A percentile compares a stretch with the other conserved stretches of the same genome.
phyloP scores from a whole-genome alignment of 2,888 invertebrate species.

The Yponomeuta cagnagella region DNA sequence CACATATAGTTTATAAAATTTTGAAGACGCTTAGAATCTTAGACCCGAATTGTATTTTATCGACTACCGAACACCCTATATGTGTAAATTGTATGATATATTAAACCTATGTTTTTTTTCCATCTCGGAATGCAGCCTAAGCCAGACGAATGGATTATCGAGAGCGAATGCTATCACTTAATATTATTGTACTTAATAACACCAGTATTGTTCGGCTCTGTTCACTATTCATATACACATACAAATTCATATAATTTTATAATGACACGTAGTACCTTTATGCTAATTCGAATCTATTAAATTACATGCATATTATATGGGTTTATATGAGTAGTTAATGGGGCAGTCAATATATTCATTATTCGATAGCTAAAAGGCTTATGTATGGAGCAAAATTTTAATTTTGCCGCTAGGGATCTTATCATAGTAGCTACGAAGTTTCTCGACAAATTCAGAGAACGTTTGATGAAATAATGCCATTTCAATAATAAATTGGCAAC shows the following conservation, averaged over 20 bases:
- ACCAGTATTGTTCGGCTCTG: slow-evolving; percentile 12
- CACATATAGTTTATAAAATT: too few relatives aligned
- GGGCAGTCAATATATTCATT: slow-evolving; percentile 33
- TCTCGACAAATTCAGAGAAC: slow-evolving; percentile 32
- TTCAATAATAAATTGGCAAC: slow-evolving; percentile 2
- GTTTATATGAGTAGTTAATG: slow-evolving; percentile 33
- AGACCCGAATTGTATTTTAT: neutral
- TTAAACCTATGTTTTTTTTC: slow-evolving; percentile 23
- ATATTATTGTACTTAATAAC: slow-evolving; percentile 13
- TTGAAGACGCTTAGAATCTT: too few relatives aligned
- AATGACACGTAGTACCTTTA: too few relatives aligned
- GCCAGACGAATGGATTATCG: slow-evolving; percentile 47
- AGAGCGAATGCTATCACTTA: slow-evolving; percentile 7
- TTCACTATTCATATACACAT: neutral
- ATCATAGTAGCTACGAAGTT: slow-evolving; percentile 18
- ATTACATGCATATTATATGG: too few relatives aligned
- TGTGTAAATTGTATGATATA: slow-evolving; percentile 3
- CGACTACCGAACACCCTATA: neutral
- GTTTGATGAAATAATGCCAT: slow-evolving; percentile 57
- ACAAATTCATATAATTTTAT: too few relatives aligned
- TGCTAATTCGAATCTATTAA: too few relatives aligned
- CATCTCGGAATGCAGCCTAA: slow-evolving; percentile 70
- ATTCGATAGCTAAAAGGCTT: slow-evolving; percentile 36
- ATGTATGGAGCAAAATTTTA: slow-evolving; percentile 34
- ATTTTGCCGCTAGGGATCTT: slow-evolving; percentile 34